These are phyloP conservation scores for Eidolon helvum DNA, from an alignment of 2,113 vertebrate genomes.

Conservation along the genomic window DNA sequence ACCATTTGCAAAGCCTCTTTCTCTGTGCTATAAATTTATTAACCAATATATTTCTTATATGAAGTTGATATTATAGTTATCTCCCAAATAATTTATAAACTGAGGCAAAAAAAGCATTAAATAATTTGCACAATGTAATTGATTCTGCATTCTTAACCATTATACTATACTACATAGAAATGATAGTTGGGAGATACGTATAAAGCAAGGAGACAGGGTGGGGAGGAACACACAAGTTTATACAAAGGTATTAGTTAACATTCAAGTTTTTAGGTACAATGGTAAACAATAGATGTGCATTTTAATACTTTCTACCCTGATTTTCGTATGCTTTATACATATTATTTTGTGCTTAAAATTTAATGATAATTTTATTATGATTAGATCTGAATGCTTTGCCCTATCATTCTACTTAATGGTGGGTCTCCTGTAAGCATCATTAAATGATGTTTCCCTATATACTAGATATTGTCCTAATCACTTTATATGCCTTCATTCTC, in stretches of 20 bases:
- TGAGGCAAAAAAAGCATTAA: not conserved
- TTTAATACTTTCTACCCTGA: not conserved
- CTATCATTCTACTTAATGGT: not conserved
- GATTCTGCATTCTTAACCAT: not conserved
- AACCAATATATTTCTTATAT: not conserved
- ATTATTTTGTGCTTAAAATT: not conserved
- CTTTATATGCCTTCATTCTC: not conserved
- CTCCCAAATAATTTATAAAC: not conserved
- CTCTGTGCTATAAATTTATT: not conserved
- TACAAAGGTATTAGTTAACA: not conserved
- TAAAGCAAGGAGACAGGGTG: not conserved
- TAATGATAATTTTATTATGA: not conserved
- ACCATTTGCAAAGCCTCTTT: not conserved
- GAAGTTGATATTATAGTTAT: not conserved
- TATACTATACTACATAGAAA: not conserved
- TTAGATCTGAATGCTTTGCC: not conserved
- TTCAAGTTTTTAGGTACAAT: not conserved
- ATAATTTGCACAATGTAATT: not conserved
- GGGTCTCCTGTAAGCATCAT: not conserved
- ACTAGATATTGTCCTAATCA: not conserved
- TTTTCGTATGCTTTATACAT: not conserved
- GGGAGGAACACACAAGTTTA: not conserved
- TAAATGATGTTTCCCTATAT: not conserved
- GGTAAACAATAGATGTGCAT: not conserved
- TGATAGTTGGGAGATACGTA: not conserved